Evolutionary conservation across 2,797 vertebrate genomes (phyloP).

Genomic region (Pangasius larnaudii): DNA sequence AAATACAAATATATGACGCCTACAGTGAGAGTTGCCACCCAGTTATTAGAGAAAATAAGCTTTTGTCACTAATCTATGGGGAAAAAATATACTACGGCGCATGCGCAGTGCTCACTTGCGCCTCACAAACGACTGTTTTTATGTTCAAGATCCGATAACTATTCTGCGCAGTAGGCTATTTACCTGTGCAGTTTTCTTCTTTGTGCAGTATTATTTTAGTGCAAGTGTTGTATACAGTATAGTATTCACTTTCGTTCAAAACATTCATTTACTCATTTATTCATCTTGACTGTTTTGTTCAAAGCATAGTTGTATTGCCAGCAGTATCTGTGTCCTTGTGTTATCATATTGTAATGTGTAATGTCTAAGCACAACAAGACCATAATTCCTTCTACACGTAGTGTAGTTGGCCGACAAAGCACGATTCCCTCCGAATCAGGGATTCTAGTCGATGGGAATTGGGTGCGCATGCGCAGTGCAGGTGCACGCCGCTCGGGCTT

Average conservation of each 20-base stretch:
- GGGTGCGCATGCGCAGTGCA: slow-evolving; percentile 17
- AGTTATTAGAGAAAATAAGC: neutral
- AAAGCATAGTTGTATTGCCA: too few species aligned
- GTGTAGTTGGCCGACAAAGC: neutral
- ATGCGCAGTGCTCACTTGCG: neutral
- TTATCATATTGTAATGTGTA: neutral
- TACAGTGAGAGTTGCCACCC: neutral
- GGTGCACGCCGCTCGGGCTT: too few species aligned
- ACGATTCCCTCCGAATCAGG: neutral
- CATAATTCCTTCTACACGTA: neutral
- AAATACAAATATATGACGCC: neutral
- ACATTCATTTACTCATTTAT: neutral
- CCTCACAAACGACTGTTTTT: neutral
- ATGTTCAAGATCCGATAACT: neutral
- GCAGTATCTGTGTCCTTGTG: neutral
- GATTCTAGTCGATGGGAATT: neutral
- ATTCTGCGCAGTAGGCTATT: neutral
- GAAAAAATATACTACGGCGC: neutral
- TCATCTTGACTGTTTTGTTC: neutral
- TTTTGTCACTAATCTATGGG: neutral
- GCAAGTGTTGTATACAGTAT: neutral
- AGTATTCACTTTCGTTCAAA: neutral
- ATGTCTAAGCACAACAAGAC: neutral
- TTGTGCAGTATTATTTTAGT: neutral
- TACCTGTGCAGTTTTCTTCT: neutral